phyloP scores from a whole-genome alignment of 2,797 vertebrate genomes.

The Hemitrygon akajei region DNA sequence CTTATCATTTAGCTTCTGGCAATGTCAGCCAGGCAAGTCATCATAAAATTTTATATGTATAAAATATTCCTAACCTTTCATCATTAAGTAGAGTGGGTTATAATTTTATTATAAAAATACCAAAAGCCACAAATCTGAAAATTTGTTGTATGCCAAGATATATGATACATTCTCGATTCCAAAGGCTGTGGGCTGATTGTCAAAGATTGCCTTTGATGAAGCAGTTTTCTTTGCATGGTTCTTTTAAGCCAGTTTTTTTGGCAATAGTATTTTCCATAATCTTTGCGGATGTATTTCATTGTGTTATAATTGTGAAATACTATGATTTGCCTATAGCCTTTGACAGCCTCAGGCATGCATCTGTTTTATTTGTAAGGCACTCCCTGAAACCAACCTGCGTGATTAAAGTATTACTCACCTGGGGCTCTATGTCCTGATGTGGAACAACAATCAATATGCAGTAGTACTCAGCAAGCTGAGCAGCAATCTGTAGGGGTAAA shows the following conservation, averaged over 20 bases:
- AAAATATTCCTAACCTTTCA: constrained; percentile 34
- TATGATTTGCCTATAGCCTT: neutral
- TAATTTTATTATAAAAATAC: neutral
- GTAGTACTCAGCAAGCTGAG: no score
- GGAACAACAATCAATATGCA: neutral
- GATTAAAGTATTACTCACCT: neutral
- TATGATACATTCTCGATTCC: neutral
- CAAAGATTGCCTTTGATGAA: constrained; percentile 3
- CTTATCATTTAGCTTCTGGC: constrained; percentile 53
- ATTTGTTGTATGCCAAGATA: neutral
- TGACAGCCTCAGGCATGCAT: neutral
- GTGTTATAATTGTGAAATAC: neutral
- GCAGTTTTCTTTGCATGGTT: neutral
- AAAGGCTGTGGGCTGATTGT: neutral
- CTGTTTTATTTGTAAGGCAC: neutral
- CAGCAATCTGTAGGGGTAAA: no score
- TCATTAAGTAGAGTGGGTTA: constrained; percentile 27
- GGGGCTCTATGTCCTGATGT: no score
- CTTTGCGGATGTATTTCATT: neutral
- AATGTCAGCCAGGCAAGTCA: constrained; percentile 54
- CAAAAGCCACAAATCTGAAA: neutral
- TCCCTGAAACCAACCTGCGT: neutral
- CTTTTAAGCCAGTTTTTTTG: neutral
- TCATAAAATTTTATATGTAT: constrained; percentile 52
- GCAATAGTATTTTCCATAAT: neutral